Evolutionary conservation across 2,113 vertebrate genomes (phyloP).

Genomic region (Dasypus novemcinctus): DNA sequence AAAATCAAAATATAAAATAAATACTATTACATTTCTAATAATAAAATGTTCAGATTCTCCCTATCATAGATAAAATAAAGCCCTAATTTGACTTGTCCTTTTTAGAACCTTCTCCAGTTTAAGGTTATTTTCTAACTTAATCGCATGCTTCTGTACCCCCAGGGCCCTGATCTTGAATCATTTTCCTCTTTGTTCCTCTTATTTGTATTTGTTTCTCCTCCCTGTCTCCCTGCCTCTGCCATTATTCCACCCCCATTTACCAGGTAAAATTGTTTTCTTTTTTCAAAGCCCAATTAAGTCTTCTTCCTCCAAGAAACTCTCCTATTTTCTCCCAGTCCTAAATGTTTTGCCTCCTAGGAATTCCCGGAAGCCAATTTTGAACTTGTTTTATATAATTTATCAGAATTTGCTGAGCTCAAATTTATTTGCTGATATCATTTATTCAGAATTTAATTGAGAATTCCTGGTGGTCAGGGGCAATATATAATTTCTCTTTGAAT

Average conservation of each 20-base stretch:
- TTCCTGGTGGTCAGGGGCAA: not conserved
- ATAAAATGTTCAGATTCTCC: not conserved
- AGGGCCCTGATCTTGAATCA: not conserved
- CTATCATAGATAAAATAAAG: not conserved
- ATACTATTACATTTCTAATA: not conserved
- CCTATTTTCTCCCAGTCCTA: not conserved
- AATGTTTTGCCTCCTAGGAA: not conserved
- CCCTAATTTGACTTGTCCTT: not conserved
- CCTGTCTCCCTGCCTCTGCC: not conserved
- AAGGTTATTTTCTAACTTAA: not conserved
- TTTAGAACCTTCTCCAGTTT: not conserved
- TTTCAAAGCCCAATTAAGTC: not conserved
- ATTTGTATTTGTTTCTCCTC: not conserved
- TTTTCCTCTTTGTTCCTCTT: not conserved
- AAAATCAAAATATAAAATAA: not conserved
- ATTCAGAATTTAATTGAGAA: not conserved
- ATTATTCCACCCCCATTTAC: not conserved
- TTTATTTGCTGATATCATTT: too few species aligned
- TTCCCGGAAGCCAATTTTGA: not conserved
- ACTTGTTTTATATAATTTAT: not conserved
- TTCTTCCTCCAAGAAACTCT: not conserved
- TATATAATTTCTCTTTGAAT: not conserved
- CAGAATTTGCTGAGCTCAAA: too few species aligned
- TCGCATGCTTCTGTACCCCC: not conserved
- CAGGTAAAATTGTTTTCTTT: not conserved